Evolutionary conservation across 2,888 invertebrate genomes (phyloP), one percentile per base, ranked within the genome.

Genomic region (Synanthedon formicaeformis): DNA sequence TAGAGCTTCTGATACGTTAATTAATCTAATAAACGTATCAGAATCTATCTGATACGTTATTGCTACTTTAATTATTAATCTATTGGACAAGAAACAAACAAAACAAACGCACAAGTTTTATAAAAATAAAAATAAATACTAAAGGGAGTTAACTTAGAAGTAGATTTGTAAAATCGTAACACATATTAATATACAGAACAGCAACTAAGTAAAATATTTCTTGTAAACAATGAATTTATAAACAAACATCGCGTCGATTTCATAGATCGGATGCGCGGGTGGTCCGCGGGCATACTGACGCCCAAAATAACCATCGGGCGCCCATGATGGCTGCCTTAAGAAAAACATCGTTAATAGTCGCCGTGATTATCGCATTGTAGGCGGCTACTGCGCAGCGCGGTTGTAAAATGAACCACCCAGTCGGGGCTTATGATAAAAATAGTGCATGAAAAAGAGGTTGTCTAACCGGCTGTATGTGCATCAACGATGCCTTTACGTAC

Each of bases 321-420:
- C 40, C 54, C n/a, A 50, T 40, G 48, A 71, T 69, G 64, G 68
- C 72, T 67, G 75, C 72, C 74, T 73, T 75, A 83, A 80, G 82
- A 81, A 85, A 84, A 86, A 84, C 85, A 81, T 81, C 77, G 81
- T 85, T 82, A 80, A 82, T 76, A 75, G 74, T 63, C 67, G 61
- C 60, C 61, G 67, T 63, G 81, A 78, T 81, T 84, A 81, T 83
- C 81, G 82, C 77, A 83, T 78, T 72, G 74, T 73, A 78, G 76
- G 69, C 78, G 75, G 83, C 86, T 85, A 82, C 80, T 78, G 83
- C 69, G 64, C 65, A 63, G 65, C 62, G 61, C 64, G 69, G 67
- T 67, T 62, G 75, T 84, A 75, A 86, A 85, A 73, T 61, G 67
- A 65, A 69, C 85, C 85, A 85, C 85, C 86, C 86, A 85, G 78